Percentiles rank a stretch among this genome's conserved stretches.
Evolutionary conservation across 2,113 vertebrate genomes (phyloP).

Genomic region (Notiomystis cincta): DNA sequence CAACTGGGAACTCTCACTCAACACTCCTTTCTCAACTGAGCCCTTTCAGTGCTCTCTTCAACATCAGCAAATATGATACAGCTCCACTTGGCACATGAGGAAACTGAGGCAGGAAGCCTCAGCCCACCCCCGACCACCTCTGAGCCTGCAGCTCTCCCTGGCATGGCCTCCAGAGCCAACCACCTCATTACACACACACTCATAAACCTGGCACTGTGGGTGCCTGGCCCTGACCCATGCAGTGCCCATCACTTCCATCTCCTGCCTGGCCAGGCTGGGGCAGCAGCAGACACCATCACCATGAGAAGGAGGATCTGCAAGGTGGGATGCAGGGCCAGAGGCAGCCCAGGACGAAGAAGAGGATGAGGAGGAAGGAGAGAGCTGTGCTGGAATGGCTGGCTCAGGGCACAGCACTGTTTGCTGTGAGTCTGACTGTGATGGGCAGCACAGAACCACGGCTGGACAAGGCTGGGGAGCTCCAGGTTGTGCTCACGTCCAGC

Average conservation of each 20-base stretch:
- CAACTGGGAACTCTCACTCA: background rate
- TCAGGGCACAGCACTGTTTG: background rate
- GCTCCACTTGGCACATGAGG: fast-evolving
- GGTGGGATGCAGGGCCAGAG: background rate
- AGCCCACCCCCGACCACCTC: fast-evolving
- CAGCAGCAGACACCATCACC: background rate
- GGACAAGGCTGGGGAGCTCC: background rate
- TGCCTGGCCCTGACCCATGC: fast-evolving
- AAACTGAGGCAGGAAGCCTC: background rate
- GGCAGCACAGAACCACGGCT: background rate
- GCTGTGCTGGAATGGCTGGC: background rate
- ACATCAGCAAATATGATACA: fast-evolving
- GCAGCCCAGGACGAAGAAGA: background rate
- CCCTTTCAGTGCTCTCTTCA: background rate
- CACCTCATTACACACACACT: background rate
- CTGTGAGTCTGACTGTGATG: fast-evolving
- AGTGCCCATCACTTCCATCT: fast-evolving
- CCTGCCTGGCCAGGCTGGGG: background rate
- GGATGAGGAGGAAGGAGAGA: background rate
- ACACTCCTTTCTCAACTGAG: background rate
- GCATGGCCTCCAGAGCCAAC: fast-evolving
- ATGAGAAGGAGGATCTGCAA: background rate
- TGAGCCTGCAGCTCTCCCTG: fast-evolving
- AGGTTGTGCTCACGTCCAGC: background rate
- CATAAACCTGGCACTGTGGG: background rate